Conservation (phyloP, 2,888 invertebrate genomes). For the Sericinus montela region DNA sequence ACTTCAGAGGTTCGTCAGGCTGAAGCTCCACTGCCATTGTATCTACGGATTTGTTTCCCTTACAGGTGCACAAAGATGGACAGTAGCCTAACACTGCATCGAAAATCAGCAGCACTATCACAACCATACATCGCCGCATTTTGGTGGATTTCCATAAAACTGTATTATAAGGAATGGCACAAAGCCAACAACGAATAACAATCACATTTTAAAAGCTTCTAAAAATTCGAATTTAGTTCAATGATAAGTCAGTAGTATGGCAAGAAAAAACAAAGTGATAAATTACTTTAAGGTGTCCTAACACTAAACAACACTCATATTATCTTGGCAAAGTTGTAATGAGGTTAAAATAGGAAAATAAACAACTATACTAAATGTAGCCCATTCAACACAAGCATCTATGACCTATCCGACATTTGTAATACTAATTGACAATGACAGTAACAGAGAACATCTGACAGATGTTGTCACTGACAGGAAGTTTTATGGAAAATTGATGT, state of each 20-base stretch:
- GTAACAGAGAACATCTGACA: too few species aligned
- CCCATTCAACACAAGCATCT: conserved; percentile 45
- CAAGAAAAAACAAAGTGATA: conserved; percentile 25
- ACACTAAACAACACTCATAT: conserved; percentile 34
- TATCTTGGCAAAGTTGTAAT: conserved; percentile 29
- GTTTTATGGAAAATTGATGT: too few species aligned
- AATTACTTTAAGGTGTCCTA: conserved; percentile 24
- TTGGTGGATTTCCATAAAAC: conserved; percentile 53
- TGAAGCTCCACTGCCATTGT: conserved; percentile 71
- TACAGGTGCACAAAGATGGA: conserved; percentile 76
- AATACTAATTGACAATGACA: conserved; percentile 25
- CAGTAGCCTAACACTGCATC: conserved; percentile 49
- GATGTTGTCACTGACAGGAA: too few species aligned
- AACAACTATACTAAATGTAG: conserved; percentile 45
- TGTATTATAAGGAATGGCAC: conserved; percentile 66
- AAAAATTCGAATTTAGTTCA: conserved; percentile 47
- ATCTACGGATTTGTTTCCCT: conserved; percentile 77
- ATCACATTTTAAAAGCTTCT: conserved; percentile 71
- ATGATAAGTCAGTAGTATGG: conserved; percentile 26
- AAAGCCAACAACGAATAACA: conserved; percentile 67
- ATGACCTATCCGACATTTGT: conserved; percentile 51
- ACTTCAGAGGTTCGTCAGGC: conserved; percentile 78
- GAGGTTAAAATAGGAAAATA: conserved; percentile 51
- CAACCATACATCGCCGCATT: conserved; percentile 53
- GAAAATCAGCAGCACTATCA: conserved; percentile 44